Evolutionary conservation across 2,888 invertebrate species (phyloP).

Genomic region (Sialis lutaria): DNA sequence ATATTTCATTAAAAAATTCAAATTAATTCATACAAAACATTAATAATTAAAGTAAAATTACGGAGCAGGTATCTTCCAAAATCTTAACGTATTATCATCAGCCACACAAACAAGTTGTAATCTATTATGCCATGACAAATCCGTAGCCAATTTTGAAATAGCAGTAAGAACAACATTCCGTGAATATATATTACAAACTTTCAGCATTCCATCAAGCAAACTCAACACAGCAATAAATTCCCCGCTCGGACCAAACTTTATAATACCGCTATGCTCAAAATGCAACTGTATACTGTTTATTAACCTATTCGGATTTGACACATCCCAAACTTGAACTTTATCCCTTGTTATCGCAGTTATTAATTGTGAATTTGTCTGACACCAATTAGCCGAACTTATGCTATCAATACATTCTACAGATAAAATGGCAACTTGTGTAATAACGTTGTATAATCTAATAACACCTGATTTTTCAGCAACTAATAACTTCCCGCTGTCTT

Average conservation of each 20-base stretch:
- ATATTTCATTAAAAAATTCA: too few relatives aligned
- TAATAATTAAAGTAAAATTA: slow-evolving; percentile 12
- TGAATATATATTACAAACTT: slow-evolving; percentile 39
- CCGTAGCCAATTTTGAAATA: slow-evolving; percentile 33
- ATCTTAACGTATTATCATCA: slow-evolving; percentile 37
- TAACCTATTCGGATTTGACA: slow-evolving; percentile 44
- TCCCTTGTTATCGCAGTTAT: slow-evolving; percentile 47
- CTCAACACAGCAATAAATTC: slow-evolving; percentile 51
- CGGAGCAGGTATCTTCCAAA: slow-evolving; percentile 36
- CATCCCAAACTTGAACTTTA: slow-evolving; percentile 50
- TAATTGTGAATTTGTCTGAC: slow-evolving; percentile 36
- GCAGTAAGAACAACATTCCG: slow-evolving; percentile 35
- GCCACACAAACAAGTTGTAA: slow-evolving; percentile 40
- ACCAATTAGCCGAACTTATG: slow-evolving; percentile 53
- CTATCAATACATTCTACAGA: slow-evolving; percentile 46
- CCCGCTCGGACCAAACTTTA: slow-evolving; percentile 42
- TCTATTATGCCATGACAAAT: slow-evolving; percentile 44
- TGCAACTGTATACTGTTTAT: slow-evolving; percentile 39
- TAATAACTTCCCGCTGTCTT: slow-evolving; percentile 49
- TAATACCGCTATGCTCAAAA: slow-evolving; percentile 39
- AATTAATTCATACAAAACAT: background rate
- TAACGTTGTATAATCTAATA: slow-evolving; percentile 53
- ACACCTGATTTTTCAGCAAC: slow-evolving; percentile 61
- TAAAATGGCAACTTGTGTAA: slow-evolving; percentile 43
- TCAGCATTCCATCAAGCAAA: slow-evolving; percentile 43